phyloP scores from a whole-genome alignment of 2,888 invertebrate species.

The Epirrhoe tristata region DNA sequence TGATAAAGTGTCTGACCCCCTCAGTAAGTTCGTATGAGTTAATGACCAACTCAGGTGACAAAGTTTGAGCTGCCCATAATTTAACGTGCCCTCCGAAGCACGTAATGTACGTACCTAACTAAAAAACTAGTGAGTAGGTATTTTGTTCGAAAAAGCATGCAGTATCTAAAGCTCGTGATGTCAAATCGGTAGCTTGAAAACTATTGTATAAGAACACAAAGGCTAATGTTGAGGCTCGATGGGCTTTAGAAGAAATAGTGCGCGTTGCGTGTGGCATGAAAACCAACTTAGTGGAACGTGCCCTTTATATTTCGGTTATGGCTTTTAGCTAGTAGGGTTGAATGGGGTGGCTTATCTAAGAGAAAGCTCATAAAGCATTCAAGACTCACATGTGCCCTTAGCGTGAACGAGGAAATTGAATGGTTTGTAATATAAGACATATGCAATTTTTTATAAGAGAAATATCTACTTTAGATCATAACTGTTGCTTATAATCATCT shows the following conservation, averaged over 20 bases:
- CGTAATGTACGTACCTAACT: no score
- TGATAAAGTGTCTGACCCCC: no score
- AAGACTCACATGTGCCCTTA: constrained; percentile 16
- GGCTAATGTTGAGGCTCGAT: constrained; percentile 13
- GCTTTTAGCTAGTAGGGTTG: constrained; percentile 31
- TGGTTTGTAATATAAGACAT: constrained; percentile 10
- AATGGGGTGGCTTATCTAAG: constrained; percentile 31
- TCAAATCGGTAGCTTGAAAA: neutral
- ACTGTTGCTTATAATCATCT: no score
- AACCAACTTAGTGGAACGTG: constrained; percentile 32
- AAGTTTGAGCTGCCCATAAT: no score
- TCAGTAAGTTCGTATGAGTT: no score
- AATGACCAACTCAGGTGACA: no score
- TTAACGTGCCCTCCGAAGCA: no score
- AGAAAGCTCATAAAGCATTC: constrained; percentile 33
- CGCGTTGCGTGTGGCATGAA: constrained; percentile 23
- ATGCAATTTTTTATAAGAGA: no score
- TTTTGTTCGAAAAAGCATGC: neutral
- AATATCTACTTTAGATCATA: no score
- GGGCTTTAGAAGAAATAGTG: constrained; percentile 19
- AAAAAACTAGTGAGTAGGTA: no score
- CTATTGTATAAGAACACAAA: constrained; percentile 5
- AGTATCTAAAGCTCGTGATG: neutral
- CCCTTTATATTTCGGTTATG: constrained; percentile 30
- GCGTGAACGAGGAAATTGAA: constrained; percentile 18